These are phyloP conservation scores for Takifugu bimaculatus DNA, from an alignment of 2,113 vertebrate genomes.

Conservation along the genomic window DNA sequence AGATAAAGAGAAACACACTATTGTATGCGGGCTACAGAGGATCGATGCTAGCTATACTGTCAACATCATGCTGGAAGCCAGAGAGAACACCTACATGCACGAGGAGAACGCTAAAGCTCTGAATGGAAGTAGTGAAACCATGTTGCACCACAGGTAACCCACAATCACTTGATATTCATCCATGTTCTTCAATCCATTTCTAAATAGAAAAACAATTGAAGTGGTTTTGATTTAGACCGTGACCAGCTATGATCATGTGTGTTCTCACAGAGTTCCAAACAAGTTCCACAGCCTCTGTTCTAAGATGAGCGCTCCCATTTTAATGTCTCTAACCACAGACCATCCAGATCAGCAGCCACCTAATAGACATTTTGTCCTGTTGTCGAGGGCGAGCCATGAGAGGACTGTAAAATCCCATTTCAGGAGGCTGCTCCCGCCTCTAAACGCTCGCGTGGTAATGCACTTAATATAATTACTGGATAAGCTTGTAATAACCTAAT, in stretches of 20 bases:
- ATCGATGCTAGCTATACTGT: too few species aligned
- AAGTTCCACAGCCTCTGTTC: slow-evolving; percentile 11
- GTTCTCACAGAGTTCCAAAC: slow-evolving; percentile 3
- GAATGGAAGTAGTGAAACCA: too few species aligned
- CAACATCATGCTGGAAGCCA: background rate
- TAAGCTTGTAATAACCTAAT: slow-evolving; percentile 64
- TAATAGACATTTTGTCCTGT: slow-evolving; percentile 56
- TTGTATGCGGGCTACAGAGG: too few species aligned
- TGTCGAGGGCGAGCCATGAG: slow-evolving; percentile 44
- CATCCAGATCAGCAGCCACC: slow-evolving; percentile 16
- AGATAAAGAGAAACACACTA: slow-evolving; percentile 28
- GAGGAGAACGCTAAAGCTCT: background rate
- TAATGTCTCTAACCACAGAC: slow-evolving; percentile 20
- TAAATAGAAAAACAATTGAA: too few species aligned
- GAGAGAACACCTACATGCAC: background rate
- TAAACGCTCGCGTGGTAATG: slow-evolving; percentile 50
- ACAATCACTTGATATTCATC: too few species aligned
- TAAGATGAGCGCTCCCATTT: slow-evolving; percentile 10
- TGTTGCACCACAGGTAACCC: too few species aligned
- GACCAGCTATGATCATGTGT: background rate
- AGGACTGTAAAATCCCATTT: slow-evolving; percentile 63
- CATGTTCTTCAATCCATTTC: too few species aligned
- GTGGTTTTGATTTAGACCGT: background rate
- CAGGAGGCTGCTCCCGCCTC: slow-evolving; percentile 45
- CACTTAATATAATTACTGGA: slow-evolving; percentile 69